Evolutionary conservation across 2,797 vertebrate genomes (phyloP).

Genomic region (Atherinosoma microstoma): DNA sequence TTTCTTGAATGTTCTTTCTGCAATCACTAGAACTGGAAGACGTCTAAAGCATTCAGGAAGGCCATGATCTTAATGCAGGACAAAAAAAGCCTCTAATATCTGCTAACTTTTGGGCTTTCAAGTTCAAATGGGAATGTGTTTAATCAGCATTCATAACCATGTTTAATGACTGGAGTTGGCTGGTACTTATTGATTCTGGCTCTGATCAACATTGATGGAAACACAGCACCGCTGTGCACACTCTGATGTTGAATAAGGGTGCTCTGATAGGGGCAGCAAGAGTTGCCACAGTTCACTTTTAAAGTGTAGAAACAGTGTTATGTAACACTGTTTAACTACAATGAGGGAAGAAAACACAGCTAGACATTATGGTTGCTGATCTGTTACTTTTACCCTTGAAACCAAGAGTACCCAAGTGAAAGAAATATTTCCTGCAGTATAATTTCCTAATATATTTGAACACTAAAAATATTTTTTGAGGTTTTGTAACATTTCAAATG

Average conservation of each 20-base stretch:
- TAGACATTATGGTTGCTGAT: background rate
- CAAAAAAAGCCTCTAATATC: background rate
- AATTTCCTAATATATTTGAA: background rate
- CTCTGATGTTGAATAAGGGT: no score
- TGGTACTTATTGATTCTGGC: background rate
- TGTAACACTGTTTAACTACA: no score
- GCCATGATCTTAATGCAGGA: background rate
- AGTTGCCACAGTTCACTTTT: no score
- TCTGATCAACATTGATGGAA: no score
- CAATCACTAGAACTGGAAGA: background rate
- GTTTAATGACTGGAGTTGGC: background rate
- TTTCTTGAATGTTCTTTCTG: background rate
- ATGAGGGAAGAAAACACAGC: background rate
- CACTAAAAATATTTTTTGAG: no score
- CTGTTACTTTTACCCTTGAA: background rate
- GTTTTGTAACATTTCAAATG: background rate
- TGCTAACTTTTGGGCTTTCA: background rate
- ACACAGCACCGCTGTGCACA: no score
- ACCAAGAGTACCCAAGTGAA: no score
- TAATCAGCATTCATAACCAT: background rate
- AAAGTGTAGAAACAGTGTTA: background rate
- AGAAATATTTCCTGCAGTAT: no score
- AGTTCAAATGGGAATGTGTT: background rate
- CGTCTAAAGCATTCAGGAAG: background rate
- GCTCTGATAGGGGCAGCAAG: no score